Evolutionary conservation across 1,140 invertebrate genomes (phyloP).

Genomic region (Drosophila ercepeae): DNA sequence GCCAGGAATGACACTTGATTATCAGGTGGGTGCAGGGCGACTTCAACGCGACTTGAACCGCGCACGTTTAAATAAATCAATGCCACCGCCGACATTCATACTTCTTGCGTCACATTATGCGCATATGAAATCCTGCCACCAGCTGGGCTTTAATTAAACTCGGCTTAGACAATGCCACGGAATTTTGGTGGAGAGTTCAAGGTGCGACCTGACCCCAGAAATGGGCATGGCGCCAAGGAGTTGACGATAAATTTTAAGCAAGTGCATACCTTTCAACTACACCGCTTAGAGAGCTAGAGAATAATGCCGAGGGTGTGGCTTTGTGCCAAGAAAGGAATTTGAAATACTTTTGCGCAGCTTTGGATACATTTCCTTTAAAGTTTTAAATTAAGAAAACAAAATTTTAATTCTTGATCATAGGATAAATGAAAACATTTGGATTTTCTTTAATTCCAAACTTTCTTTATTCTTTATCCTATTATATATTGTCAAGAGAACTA

Average conservation of each 20-base stretch:
- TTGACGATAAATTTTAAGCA: conserved; percentile 48
- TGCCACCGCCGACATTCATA: conserved; percentile 59
- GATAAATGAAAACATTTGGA: background rate
- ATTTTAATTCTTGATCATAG: background rate
- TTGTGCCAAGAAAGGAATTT: background rate
- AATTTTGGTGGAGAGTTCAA: conserved; percentile 15
- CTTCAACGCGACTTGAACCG: conserved; percentile 39
- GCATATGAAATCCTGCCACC: conserved; percentile 51
- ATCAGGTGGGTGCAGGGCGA: conserved; percentile 58
- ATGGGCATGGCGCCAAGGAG: conserved; percentile 20
- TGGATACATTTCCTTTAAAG: background rate
- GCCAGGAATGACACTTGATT: conserved; percentile 77
- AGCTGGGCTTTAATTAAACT: conserved; percentile 70
- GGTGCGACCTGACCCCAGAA: conserved; percentile 11
- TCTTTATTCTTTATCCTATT: no score
- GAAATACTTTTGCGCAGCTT: background rate
- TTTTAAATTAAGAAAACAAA: background rate
- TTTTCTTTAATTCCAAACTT: background rate
- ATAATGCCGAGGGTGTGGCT: conserved; percentile 1
- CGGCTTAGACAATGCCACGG: conserved; percentile 20
- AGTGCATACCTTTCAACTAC: conserved; percentile 21
- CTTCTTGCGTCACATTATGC: conserved; percentile 18
- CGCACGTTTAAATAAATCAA: conserved; percentile 70
- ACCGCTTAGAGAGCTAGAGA: background rate
- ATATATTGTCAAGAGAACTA: background rate